phyloP scores from a whole-genome alignment of 2,888 invertebrate species.

The Chalcosyrphus nemorum region DNA sequence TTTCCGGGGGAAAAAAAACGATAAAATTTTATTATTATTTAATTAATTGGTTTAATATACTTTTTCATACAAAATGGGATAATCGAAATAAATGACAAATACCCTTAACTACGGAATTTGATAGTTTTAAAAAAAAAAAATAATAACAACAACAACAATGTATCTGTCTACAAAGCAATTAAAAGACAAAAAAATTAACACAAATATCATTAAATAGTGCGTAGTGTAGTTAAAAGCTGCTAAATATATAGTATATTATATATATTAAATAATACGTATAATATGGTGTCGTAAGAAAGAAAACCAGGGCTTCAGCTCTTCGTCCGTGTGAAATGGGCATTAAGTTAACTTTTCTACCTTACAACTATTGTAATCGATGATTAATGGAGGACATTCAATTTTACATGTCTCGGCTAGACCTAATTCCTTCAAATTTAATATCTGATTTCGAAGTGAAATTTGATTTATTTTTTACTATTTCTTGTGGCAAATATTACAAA shows the following conservation, averaged over 20 bases:
- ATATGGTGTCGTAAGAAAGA: neutral
- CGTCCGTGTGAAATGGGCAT: too few species aligned
- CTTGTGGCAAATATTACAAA: too few species aligned
- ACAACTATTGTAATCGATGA: too few species aligned
- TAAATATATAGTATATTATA: conserved; percentile 44
- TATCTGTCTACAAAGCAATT: conserved; percentile 62
- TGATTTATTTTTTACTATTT: too few species aligned
- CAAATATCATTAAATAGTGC: conserved; percentile 65
- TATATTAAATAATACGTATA: conserved; percentile 10
- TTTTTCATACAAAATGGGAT: conserved; percentile 69
- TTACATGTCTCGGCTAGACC: too few species aligned
- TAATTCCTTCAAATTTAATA: too few species aligned
- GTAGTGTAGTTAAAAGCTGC: conserved; percentile 65
- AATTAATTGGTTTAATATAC: conserved; percentile 52
- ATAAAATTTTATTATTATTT: conserved; percentile 45
- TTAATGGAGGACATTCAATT: too few species aligned
- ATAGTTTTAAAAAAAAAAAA: conserved; percentile 49
- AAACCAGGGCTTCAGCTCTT: too few species aligned
- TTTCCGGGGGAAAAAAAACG: conserved; percentile 27
- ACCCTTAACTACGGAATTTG: conserved; percentile 69
- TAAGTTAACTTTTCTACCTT: too few species aligned
- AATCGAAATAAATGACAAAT: conserved; percentile 69
- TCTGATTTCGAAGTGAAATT: too few species aligned
- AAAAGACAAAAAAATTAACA: conserved; percentile 54
- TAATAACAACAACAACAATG: conserved; percentile 47